Evolutionary conservation across 2,797 vertebrate species (phyloP).

Genomic region (Anomalospiza imberbis): DNA sequence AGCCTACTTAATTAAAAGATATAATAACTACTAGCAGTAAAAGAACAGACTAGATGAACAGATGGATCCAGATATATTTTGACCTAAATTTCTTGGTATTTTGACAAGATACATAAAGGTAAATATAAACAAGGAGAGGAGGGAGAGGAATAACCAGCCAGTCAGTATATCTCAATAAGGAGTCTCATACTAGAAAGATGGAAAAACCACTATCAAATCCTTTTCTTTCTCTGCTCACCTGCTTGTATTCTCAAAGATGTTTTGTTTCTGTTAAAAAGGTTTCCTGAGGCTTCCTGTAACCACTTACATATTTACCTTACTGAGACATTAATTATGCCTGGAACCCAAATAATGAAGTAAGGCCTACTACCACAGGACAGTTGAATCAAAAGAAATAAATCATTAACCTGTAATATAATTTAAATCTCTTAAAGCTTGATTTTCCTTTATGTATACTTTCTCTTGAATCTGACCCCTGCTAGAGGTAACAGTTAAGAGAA

Average conservation of each 20-base stretch:
- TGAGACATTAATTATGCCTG: neutral
- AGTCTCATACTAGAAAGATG: neutral
- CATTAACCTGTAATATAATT: neutral
- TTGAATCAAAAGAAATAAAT: neutral
- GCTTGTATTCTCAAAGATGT: neutral
- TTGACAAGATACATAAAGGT: slow-evolving; percentile 40
- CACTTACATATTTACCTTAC: neutral
- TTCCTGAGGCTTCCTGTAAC: neutral
- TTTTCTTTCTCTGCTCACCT: neutral
- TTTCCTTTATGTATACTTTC: neutral
- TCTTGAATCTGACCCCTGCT: neutral
- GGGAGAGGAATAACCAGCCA: neutral
- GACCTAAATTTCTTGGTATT: slow-evolving; percentile 45
- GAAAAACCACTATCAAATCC: neutral
- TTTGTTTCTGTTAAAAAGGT: neutral
- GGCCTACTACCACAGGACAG: neutral
- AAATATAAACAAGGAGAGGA: slow-evolving; percentile 51
- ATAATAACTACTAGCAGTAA: slow-evolving; percentile 20
- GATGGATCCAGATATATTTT: slow-evolving; percentile 49
- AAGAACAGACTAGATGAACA: slow-evolving; percentile 57
- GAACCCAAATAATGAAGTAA: neutral
- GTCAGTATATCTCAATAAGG: neutral
- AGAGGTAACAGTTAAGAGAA: neutral
- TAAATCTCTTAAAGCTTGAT: neutral
- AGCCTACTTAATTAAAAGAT: slow-evolving; percentile 27